A percentile compares a stretch with the other conserved stretches of the same genome.
These are phyloP conservation scores for Actinostola sp. DNA, from an alignment of 92 coral and sea anemone genomes.

Conservation along the genomic window DNA sequence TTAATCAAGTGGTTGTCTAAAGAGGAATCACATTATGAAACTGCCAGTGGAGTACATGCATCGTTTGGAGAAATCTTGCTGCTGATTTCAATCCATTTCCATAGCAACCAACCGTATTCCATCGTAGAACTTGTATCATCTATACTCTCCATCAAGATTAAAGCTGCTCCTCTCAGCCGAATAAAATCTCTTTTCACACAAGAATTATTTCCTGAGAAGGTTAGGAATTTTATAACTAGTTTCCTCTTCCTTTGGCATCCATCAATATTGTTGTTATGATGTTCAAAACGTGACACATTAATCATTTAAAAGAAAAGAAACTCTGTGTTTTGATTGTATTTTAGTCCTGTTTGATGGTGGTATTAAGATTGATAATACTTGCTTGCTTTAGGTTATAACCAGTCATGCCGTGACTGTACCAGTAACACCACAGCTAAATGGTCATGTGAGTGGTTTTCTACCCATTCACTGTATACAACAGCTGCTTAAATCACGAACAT, in stretches of 20 bases:
- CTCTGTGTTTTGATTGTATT: too few relatives aligned
- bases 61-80: constrained; percentile 96
- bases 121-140: constrained; percentile 92
- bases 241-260: too few relatives aligned
- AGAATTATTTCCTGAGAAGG: constrained; percentile 97
- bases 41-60: constrained; percentile 89
- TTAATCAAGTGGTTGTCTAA: constrained; percentile 91
- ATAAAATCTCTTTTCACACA: constrained; percentile 89
- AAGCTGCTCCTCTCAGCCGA: constrained; percentile 80
- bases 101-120: constrained; percentile 92
- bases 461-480: constrained; percentile 98
- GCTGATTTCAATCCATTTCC: constrained; percentile 93
- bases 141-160: constrained; percentile 83
- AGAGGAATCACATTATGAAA: constrained; percentile 86
- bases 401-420: constrained; percentile 93
- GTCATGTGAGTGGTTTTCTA: constrained; percentile 85
- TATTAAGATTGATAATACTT: neutral
- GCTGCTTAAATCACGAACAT: constrained; percentile 85
- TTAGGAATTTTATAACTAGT: neutral
- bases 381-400: constrained; percentile 76
- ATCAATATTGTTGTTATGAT: too few relatives aligned
- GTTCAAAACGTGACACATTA: too few relatives aligned
- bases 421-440: constrained; percentile 84
- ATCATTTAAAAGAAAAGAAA: too few relatives aligned
- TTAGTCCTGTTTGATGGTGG: neutral